Base-by-base conservation (phyloP, 1,140 invertebrate genomes). In the Lethocerus indicus region DNA sequence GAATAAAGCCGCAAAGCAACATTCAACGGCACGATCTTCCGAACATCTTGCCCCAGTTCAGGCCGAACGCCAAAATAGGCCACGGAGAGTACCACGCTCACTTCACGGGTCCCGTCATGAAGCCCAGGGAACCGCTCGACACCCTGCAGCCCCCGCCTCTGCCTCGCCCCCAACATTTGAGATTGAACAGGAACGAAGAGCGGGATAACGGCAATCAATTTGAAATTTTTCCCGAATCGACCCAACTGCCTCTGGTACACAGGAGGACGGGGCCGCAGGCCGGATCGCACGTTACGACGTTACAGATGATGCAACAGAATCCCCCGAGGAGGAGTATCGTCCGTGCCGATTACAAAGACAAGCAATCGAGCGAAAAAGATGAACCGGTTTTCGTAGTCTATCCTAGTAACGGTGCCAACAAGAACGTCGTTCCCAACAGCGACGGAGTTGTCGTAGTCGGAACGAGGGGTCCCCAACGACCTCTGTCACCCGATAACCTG, bases 31-130 rank as follows among this genome's bases (percentile, higher is more conserved):
- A 37, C 14, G 49, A 71, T 51, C 54, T 81, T 39, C 79, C 79
- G 0, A 81, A 81, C 54, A 80, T 81, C 54, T 55, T 81, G 27
- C 79, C 79, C 0, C 78, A 81, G 56, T 81, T 81, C 49, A 63
- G 78, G 43, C 79, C 79, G 0, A 80, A 80, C 52, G 71, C 73
- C 1, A 75, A 75, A 55, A 63, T 72, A 2, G 74, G 73, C 0
- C 64, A 66, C 18, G 68, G 68, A 1, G 73, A 74, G 51, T 60
- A 62, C 20, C 37, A 25, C 21, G 20, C 35, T 28, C 43, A 42
- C 35, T 23, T 42, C 6, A 43, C 9, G 12, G 21, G 21, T 23
- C 16, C 41, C n/a, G n/a, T n/a, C n/a, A n/a, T n/a, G 4, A 43
- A 43, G 26, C 4, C n/a, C 64, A 68, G 52, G 44, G 51, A 56